Conservation (phyloP, 1,140 invertebrate species). For the Onthophagus taurus region DNA sequence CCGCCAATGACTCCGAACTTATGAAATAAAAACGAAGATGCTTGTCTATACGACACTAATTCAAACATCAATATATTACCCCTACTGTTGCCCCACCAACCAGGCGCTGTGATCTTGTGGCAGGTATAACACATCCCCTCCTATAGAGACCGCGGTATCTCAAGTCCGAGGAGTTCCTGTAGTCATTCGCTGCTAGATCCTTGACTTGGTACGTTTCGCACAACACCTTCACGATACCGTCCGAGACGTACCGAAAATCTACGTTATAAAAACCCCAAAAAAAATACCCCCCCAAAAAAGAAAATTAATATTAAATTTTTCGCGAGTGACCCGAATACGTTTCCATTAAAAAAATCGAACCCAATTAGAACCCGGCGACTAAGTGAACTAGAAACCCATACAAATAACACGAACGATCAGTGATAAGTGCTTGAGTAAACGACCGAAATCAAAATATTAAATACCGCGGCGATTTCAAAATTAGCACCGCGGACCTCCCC, state of each 20-base stretch:
- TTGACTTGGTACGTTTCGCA: slow-evolving; percentile 13
- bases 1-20: slow-evolving; percentile 30
- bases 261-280: too few relatives aligned
- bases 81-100: slow-evolving; percentile 23
- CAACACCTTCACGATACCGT: neutral
- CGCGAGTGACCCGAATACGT: too few relatives aligned
- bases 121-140: slow-evolving; percentile 21
- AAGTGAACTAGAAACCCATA: neutral
- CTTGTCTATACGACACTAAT: slow-evolving; percentile 29
- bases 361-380: neutral
- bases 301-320: too few relatives aligned
- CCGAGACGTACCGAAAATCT: neutral
- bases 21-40: slow-evolving; percentile 25
- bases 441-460: too few relatives aligned
- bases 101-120: slow-evolving; percentile 3
- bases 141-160: slow-evolving; percentile 15
- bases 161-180: slow-evolving; percentile 24
- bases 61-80: slow-evolving; percentile 32
- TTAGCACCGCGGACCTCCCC: slow-evolving; percentile 17
- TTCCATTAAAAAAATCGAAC: neutral
- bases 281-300: too few relatives aligned
- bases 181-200: slow-evolving; percentile 25
- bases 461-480: slow-evolving; percentile 24
- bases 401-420: slow-evolving; percentile 1
- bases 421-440: slow-evolving; percentile 23